phyloP scores from a whole-genome alignment of 1,140 invertebrate species.

The Wiebesia pumilae region DNA sequence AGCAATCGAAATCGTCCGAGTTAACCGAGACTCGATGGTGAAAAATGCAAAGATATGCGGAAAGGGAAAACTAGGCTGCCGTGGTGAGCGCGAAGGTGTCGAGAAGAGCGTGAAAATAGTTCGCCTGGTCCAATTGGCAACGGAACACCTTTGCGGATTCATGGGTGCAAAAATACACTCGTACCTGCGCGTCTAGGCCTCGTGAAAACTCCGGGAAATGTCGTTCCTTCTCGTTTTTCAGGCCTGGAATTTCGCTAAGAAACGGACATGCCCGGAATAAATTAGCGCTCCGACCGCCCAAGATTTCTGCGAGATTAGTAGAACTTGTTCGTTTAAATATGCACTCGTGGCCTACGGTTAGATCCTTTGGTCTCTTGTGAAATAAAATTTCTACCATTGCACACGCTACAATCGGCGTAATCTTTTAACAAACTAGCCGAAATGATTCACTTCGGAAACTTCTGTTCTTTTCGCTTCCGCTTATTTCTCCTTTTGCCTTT shows the following conservation, averaged over 20 bases:
- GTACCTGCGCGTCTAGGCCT: not conserved
- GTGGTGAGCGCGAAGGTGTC: not conserved
- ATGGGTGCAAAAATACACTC: not conserved
- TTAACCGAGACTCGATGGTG: not conserved
- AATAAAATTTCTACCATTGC: too few species aligned
- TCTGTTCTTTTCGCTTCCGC: too few species aligned
- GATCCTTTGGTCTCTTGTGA: too few species aligned
- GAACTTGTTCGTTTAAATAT: too few species aligned
- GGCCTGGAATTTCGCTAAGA: not conserved
- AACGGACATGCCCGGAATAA: not conserved
- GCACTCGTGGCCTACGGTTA: too few species aligned
- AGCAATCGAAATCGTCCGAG: too few species aligned
- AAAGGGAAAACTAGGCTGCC: not conserved
- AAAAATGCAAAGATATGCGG: not conserved
- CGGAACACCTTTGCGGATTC: constrained; percentile 11
- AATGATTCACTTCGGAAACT: too few species aligned
- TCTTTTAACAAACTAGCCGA: too few species aligned
- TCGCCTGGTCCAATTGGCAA: constrained; percentile 31
- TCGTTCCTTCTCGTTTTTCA: not conserved
- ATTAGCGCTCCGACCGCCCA: not conserved
- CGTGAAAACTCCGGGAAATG: not conserved
- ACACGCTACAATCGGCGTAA: too few species aligned
- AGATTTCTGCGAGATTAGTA: too few species aligned
- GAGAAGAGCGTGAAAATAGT: constrained; percentile 27
- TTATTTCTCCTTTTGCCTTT: too few species aligned